Base-by-base conservation (phyloP, 1,140 invertebrate species). In the Gryon sp. region DNA sequence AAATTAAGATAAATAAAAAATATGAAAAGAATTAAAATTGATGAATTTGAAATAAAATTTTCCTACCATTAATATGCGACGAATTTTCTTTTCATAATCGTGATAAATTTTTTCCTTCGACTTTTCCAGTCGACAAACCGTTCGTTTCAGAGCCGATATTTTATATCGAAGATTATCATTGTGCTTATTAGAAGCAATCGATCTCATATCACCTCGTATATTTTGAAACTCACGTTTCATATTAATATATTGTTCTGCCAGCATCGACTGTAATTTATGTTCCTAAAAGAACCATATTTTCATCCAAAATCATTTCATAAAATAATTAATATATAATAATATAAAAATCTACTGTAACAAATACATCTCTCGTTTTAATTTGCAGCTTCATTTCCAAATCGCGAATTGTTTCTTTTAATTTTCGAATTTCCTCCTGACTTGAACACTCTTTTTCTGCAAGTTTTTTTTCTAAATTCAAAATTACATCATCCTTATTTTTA, bases 191-290 rank as follows among this genome's bases (percentile, higher is more conserved):
- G 73, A 69, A 1, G 75, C n/a, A n/a, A n/a, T 63, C 0, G 36
- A 18, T 28, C 85, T 83, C 8, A 86, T 79, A 15, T 84, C 78
- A 2, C 18, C 74, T 38, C 79, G 80, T 30, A 86, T 84, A 57
- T 81, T 81, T 1, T 36, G 50, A 43, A 87, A 79, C 63, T 86
- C 86, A n/a, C 77, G 76, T 48, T 79, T 86, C 76, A 86, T 82
- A 2, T 45, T 79, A 26, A 45, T 48, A 43, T 80, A 83, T 26
- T 86, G 83, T 0, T 84, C 79, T 5, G 48, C 16, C 16, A 86
- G 30, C 32, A 83, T 80, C 1, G 26, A 32, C 24, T 84, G 76
- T 8, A 84, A 62, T 65, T 82, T 84, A 36, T 72, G 70, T 34
- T 82, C 82, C 83, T 84, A 8, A 18, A 41, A 48, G n/a, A n/a